Evolutionary conservation across 2,888 invertebrate genomes (phyloP).

Genomic region (Macropis europaea): DNA sequence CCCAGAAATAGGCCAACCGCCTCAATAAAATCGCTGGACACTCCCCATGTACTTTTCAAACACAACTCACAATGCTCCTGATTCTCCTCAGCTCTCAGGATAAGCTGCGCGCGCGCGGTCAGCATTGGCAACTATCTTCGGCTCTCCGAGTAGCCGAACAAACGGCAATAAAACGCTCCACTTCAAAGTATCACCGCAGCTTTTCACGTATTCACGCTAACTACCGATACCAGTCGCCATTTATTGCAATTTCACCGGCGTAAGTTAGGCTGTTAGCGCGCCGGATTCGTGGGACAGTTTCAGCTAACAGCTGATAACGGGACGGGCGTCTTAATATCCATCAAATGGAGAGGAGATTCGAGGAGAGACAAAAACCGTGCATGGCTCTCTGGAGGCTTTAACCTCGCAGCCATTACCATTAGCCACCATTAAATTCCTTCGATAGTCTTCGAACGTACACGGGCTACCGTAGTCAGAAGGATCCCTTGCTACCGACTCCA

Average conservation of each 20-base stretch:
- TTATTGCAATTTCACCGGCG: neutral
- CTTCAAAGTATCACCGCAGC: too few relatives aligned
- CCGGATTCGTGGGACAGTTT: neutral
- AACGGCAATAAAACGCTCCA: constrained; percentile 3
- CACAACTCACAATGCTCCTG: too few relatives aligned
- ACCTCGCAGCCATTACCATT: constrained; percentile 67
- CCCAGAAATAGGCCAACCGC: too few relatives aligned
- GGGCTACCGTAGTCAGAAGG: constrained; percentile 66
- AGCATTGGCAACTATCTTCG: neutral
- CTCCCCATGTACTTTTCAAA: too few relatives aligned
- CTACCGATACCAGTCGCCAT: neutral
- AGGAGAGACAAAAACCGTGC: constrained; percentile 31
- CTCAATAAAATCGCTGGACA: too few relatives aligned
- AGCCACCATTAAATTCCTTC: constrained; percentile 71
- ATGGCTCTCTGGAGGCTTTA: constrained; percentile 61
- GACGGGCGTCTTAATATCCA: constrained; percentile 21
- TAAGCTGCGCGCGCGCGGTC: too few relatives aligned
- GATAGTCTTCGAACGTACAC: constrained; percentile 66
- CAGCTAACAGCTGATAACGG: constrained; percentile 34
- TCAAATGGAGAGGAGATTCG: constrained; percentile 10
- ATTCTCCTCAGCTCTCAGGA: too few relatives aligned
- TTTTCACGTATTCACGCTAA: neutral
- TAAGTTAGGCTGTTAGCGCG: neutral
- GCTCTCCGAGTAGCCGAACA: neutral
- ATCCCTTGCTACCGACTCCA: constrained; percentile 49